Conservation (phyloP, 2,797 vertebrate species). For the Glossophaga mutica region DNA sequence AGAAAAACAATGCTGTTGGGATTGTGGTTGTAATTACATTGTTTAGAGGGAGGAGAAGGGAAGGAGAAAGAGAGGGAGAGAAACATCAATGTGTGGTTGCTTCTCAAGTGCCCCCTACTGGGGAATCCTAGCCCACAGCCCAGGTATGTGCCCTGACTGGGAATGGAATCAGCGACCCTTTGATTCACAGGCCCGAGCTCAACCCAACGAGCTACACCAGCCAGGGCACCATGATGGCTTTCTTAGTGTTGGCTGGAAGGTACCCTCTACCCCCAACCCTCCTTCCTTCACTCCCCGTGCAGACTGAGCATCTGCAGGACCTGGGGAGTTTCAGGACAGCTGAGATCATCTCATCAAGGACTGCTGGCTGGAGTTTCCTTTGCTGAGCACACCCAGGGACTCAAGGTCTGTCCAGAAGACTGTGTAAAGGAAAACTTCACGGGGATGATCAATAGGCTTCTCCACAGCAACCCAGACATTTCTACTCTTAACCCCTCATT, state of each 20-base stretch:
- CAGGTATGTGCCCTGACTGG: background rate
- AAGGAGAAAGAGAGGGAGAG: background rate
- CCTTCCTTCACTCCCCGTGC: background rate
- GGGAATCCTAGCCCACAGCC: no score
- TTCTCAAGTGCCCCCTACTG: no score
- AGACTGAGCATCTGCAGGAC: background rate
- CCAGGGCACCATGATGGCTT: background rate
- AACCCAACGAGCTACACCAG: background rate
- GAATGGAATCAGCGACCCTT: background rate
- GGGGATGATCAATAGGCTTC: background rate
- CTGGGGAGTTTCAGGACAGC: background rate
- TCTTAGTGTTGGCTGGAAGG: background rate
- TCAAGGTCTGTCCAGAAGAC: background rate
- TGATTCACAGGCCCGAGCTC: background rate
- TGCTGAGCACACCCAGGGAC: background rate
- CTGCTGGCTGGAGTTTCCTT: background rate
- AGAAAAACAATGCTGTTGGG: background rate
- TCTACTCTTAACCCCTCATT: background rate
- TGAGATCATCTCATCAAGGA: background rate
- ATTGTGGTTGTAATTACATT: background rate
- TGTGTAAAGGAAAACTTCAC: background rate
- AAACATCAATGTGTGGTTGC: background rate
- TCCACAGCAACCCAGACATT: background rate
- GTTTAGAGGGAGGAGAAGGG: background rate
- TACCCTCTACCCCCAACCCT: background rate